Base-by-base conservation (phyloP, 1,140 invertebrate species). In the Habropoda laboriosa region DNA sequence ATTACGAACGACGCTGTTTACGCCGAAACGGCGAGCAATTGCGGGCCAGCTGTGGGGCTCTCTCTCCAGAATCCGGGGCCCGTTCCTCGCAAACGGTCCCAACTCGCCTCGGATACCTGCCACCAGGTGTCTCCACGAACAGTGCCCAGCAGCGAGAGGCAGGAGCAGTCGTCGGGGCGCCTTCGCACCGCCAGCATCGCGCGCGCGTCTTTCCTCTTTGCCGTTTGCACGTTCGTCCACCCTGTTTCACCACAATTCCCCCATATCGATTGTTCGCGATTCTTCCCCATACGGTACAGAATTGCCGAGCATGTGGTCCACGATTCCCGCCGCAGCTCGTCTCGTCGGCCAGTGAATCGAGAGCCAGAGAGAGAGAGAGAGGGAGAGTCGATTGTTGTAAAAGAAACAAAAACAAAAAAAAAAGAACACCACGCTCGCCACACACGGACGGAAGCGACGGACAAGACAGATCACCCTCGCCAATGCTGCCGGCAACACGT, bases 111-210 rank as follows among this genome's bases (percentile, higher is more conserved):
- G 84, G 87, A 89, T 89, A 88, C 84, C 88, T 83, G 84, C 91
- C 92, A 88, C 92, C 89, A 93, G 92, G 91, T 92, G 92, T 90
- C 92, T 92, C 92, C 92, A 93, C 92, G 82, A 92, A 91, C 90
- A 92, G 90, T 89, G 87, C 87, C 90, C 90, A 87, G 89, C 91
- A 89, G 87, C 90, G 85, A 81, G 87, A 84, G 88, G 87, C 88
- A 87, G 87, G 86, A 88, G 88, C 92, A 93, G 92, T 93, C 91
- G 88, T 89, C 87, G 89, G 89, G 89, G 91, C 89, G 92, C 91
- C 87, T 88, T 86, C 87, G 91, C 88, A 89, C 89, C 89, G 92
- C 86, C 88, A 92, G 88, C 92, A 93, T 89, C 90, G 86, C 85
- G 87, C 85, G 87, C 83, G 86, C 72, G 77, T 81, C 66, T 53